Evolutionary conservation across 2,797 vertebrate genomes (phyloP), one percentile per base, ranked within the genome.

Genomic region (Lagocephalus sceleratus): DNA sequence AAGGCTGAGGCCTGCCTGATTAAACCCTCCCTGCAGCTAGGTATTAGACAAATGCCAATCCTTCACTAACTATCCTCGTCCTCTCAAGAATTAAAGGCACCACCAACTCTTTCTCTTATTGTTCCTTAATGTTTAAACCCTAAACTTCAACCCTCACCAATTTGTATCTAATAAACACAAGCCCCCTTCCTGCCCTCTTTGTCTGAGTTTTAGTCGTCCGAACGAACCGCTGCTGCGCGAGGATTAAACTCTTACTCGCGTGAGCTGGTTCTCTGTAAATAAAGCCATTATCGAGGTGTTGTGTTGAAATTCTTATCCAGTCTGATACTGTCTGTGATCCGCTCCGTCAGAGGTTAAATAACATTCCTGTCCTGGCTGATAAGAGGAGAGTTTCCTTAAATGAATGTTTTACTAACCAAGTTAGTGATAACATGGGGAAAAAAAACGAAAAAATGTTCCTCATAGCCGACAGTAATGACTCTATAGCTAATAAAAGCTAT

Each of bases 271-370:
- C 55, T 46, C 25, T 32, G 47, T 47, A 63, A 53, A 67, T 76
- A 79, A 83, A 79, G 68, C 83, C 62, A 78, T 85, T 86, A 82
- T 81, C 75, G 59, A n/a, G 2, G 20, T 57, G 78, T 71, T 78
- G 73, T 65, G 69, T 75, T 66, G 66, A 76, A 82, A 82, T 60
- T 78, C 60, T 68, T 59, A 77, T 66, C 70, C 60, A n/a, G 19
- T 32, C 68, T 6, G 63, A 79, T 71, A 56, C 46, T 73, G 67
- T 76, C 74, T 72, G 66, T 44, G 21, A 50, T 56, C 22, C 15
- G 45, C 39, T 60, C 40, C 61, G 66, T 7, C 32, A 41, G 64
- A 60, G 49, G 44, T 47, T 57, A 75, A 69, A 71, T 47, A 38
- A 62, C 44, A 46, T 40, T 20, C 54, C 66, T 70, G 70, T 81